Evolutionary conservation across 2,797 vertebrate genomes (phyloP).

Genomic region (Acrossocheilus wenchowensis): DNA sequence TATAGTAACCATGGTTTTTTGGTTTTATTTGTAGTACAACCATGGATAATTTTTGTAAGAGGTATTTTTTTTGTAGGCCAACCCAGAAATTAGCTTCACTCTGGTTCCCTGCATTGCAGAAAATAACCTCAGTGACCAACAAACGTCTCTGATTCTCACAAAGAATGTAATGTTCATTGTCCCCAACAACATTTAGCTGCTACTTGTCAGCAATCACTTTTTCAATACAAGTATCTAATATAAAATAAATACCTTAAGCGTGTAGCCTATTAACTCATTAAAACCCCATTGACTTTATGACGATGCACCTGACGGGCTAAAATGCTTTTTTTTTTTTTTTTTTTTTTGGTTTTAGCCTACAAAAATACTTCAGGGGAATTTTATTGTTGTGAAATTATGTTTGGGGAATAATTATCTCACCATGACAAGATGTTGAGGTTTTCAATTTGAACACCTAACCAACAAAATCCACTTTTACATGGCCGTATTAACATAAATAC

Average conservation of each 20-base stretch:
- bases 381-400: too few species aligned
- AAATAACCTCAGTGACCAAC: background rate
- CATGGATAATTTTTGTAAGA: too few species aligned
- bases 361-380: background rate
- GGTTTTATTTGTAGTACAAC: too few species aligned
- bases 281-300: background rate
- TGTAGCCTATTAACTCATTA: background rate
- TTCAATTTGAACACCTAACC: background rate
- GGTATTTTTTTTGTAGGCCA: too few species aligned
- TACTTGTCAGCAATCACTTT: background rate
- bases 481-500: too few species aligned
- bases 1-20: too few species aligned
- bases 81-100: too few species aligned
- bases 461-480: too few species aligned
- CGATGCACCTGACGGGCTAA: background rate
- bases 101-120: too few species aligned
- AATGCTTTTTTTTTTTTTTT: background rate
- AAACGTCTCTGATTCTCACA: background rate
- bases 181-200: background rate
- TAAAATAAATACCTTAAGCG: too few species aligned
- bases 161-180: background rate
- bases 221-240: background rate
- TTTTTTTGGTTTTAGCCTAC: background rate
- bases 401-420: too few species aligned
- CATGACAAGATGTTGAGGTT: too few species aligned